Evolutionary conservation across 2,113 vertebrate genomes (phyloP).

Genomic region (Mustela lutreola): DNA sequence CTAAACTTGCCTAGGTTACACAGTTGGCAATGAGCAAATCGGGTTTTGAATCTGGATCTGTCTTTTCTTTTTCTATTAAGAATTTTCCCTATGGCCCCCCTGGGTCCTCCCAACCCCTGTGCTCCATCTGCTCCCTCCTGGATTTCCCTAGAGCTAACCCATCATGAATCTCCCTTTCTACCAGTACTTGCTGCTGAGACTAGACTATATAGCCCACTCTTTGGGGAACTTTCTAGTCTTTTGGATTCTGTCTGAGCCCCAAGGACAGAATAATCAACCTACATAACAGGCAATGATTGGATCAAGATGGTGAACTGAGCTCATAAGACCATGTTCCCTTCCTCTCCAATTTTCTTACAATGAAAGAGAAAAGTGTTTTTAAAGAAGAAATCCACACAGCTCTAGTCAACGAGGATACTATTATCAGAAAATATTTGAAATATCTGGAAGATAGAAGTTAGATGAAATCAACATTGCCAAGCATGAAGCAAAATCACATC

Average conservation of each 20-base stretch:
- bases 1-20: neutral
- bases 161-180: neutral
- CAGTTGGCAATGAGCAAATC: neutral
- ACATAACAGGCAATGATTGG: neutral
- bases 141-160: neutral
- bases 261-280: neutral
- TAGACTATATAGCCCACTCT: neutral
- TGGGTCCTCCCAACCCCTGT: neutral
- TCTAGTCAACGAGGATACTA: neutral
- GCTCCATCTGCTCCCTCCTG: neutral
- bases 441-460: conserved; percentile 32
- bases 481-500: neutral
- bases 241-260: conserved; percentile 13
- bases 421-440: neutral
- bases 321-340: neutral
- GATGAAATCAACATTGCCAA: conserved; percentile 38
- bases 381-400: conserved; percentile 23
- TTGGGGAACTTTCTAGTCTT: neutral
- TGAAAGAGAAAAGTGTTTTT: neutral
- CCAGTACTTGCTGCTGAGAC: neutral
- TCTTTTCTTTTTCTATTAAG: conserved; percentile 30
- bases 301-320: neutral
- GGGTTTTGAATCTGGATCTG: neutral
- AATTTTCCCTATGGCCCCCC: neutral
- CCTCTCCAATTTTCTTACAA: neutral